phyloP scores from a whole-genome alignment of 1,140 invertebrate genomes.

The Diabrotica virgifera region DNA sequence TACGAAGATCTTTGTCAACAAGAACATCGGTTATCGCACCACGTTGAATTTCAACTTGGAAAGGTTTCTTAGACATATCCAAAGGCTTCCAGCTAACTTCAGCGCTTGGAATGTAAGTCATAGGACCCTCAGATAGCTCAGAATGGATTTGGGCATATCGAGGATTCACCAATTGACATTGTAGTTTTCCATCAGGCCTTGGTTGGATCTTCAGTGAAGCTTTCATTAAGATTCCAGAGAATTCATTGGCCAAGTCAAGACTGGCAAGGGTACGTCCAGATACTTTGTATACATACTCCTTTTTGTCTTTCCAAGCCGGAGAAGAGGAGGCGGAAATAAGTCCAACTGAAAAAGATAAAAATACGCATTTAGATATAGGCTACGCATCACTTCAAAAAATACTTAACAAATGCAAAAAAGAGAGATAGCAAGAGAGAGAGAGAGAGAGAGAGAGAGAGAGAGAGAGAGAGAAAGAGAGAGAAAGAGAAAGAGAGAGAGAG shows the following conservation, averaged over 20 bases:
- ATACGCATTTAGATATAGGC: too few species aligned
- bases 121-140: conserved; percentile 51
- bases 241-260: conserved; percentile 53
- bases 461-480: too few species aligned
- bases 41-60: conserved; percentile 57
- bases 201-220: conserved; percentile 54
- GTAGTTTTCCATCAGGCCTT: conserved; percentile 49
- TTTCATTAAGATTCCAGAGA: conserved; percentile 55
- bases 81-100: conserved; percentile 53
- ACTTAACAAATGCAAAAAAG: too few species aligned
- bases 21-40: conserved; percentile 57
- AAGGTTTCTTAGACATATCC: conserved; percentile 54
- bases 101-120: conserved; percentile 46
- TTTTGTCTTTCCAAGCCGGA: conserved; percentile 37
- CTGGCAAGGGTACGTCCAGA: conserved; percentile 56
- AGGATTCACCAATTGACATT: conserved; percentile 51
- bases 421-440: too few species aligned
- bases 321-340: conserved; percentile 32
- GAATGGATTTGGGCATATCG: conserved; percentile 57
- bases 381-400: too few species aligned
- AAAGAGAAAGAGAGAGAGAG: too few species aligned
- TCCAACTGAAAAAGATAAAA: conserved; percentile 30
- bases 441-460: too few species aligned
- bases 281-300: conserved; percentile 60
- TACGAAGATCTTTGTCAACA: conserved; percentile 52